Evolutionary conservation across 2,888 invertebrate species (phyloP), one percentile per base, ranked within the genome.

Genomic region (Pedicia rivosa): DNA sequence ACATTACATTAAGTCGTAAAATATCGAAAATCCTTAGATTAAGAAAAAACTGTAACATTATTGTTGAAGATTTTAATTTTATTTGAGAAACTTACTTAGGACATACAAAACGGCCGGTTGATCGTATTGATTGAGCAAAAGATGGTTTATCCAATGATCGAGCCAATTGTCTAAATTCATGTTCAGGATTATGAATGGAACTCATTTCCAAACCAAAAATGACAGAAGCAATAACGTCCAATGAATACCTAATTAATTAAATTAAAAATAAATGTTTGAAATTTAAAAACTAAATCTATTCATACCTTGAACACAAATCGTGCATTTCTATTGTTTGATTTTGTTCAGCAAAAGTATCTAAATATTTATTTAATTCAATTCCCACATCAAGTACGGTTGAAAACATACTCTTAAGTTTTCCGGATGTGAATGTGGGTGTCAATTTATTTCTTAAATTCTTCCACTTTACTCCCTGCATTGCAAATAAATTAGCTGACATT

Each of bases 401-500:
- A 46, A 72, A 74, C 72, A 78, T 74, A 2, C 57, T 64, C 51
- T 72, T 78, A 34, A 79, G 54, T 53, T 76, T 78, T 6, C 71
- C 73, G 0, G 75, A 66, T 1, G 78, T 70, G 49, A 78, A 80
- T 0, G 72, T 67, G 0, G 78, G 73, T 1, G 77, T 67, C 48
- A 79, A 55, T 46, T 74, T 74, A 1, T 64, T 45, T 12, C 79
- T 63, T 16, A 78, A 53, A 33, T 59, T 64, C 48, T 67, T 74
- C 79, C 80, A 80, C 35, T 66, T 62, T 7, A 65, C 57, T 1
- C 71, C 72, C 32, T 63, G 61, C 29, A 69, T 50, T 39, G 68
- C 63, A 46, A 77, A 73, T 5, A 78, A 52, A 52, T 72, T 71
- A 1, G 64, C 69, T 6, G 72, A 67, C 25, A 76, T 45, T 0